Conservation (phyloP, 2,888 invertebrate species). For the Pollenia amentaria region DNA sequence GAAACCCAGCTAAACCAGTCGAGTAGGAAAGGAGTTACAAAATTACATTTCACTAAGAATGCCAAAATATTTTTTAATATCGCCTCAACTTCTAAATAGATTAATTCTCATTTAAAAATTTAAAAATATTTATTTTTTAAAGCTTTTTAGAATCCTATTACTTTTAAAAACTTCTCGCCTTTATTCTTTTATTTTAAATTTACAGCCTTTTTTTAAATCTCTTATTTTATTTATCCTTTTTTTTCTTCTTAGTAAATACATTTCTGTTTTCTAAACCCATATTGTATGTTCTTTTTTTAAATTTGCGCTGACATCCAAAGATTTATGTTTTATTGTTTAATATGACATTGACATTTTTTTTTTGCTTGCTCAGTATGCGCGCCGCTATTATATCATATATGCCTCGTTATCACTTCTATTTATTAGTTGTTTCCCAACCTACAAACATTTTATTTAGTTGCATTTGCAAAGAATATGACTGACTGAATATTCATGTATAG, state of each 20-base stretch:
- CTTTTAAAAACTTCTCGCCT: no score
- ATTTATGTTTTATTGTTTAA: conserved; percentile 58
- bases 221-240: background rate
- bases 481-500: conserved; percentile 7
- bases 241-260: background rate
- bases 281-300: background rate
- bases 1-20: no score
- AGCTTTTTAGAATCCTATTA: no score
- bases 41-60: no score
- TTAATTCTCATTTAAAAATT: no score
- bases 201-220: background rate
- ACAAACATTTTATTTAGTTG: background rate
- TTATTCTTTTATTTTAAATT: no score
- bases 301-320: conserved; percentile 41
- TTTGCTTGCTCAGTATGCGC: background rate
- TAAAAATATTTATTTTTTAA: no score
- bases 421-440: conserved; percentile 10
- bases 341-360: conserved; percentile 69
- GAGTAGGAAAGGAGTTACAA: no score
- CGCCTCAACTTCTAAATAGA: no score
- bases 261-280: conserved; percentile 8
- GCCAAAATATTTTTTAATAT: no score
- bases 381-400: background rate
- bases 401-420: conserved; percentile 43
- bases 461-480: background rate